These are phyloP conservation scores for Brachymystax lenok DNA, from an alignment of 2,797 vertebrate genomes.

Conservation along the genomic window DNA sequence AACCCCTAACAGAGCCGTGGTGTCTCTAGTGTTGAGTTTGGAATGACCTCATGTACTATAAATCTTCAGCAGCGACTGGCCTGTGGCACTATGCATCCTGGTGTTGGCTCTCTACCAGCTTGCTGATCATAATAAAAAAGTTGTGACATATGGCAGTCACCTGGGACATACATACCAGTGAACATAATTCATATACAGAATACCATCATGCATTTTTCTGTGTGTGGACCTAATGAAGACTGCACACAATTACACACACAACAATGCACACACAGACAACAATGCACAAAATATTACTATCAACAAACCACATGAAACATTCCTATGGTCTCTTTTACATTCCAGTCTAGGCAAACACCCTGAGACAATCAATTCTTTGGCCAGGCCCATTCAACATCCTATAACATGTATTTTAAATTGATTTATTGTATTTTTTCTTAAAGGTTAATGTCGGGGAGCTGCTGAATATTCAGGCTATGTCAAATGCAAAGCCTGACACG, in stretches of 20 bases:
- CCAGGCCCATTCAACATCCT: conserved; percentile 40
- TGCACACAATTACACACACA: background rate
- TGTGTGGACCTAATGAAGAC: background rate
- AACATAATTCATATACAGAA: background rate
- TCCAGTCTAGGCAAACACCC: conserved; percentile 25
- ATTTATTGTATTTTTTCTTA: conserved; percentile 62
- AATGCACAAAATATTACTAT: conserved; percentile 17
- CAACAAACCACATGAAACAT: conserved; percentile 31
- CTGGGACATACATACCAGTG: background rate
- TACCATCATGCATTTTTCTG: background rate
- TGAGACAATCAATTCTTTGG: conserved; percentile 38
- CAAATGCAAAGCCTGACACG: conserved; percentile 49
- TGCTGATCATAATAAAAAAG: conserved; percentile 3
- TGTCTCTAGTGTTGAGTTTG: conserved; percentile 7
- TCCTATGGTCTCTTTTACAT: conserved; percentile 30
- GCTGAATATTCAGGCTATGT: conserved; percentile 72
- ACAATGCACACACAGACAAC: background rate
- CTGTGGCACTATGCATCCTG: conserved; percentile 19
- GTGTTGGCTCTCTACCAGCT: conserved; percentile 30
- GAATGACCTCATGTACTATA: background rate
- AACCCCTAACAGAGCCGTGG: background rate
- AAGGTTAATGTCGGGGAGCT: conserved; percentile 48
- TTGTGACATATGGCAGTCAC: background rate
- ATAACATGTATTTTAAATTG: conserved; percentile 58
- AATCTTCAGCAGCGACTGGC: conserved; percentile 17